phyloP scores from a whole-genome alignment of 2,797 vertebrate genomes.

The Rallus crepitans region DNA sequence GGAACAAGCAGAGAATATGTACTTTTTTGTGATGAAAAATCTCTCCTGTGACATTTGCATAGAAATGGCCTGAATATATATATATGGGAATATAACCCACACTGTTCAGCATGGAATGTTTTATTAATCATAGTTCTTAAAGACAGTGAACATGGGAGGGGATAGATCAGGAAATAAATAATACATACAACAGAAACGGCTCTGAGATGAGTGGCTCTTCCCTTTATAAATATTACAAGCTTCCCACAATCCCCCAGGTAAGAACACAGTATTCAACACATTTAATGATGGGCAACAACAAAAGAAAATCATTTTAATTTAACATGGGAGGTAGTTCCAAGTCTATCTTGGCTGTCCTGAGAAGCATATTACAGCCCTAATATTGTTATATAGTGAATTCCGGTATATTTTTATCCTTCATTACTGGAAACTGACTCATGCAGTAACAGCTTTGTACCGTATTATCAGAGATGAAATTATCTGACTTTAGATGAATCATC shows the following conservation, averaged over 20 bases:
- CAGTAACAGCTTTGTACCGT: background rate
- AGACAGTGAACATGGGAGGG: conserved; percentile 75
- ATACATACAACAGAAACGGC: conserved; percentile 80
- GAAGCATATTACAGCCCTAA: background rate
- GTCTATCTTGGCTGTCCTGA: background rate
- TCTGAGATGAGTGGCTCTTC: conserved; percentile 78
- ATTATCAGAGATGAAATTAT: conserved; percentile 21
- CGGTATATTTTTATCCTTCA: conserved; percentile 21
- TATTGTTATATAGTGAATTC: conserved; percentile 9
- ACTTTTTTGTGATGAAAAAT: conserved; percentile 45
- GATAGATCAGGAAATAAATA: conserved; percentile 81
- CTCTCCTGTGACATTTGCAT: conserved; percentile 58
- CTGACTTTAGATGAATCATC: conserved; percentile 32
- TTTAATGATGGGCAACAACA: conserved; percentile 74
- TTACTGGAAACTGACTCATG: conserved; percentile 42
- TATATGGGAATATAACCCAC: conserved; percentile 69
- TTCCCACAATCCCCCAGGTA: conserved; percentile 76
- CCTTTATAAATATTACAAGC: conserved; percentile 83
- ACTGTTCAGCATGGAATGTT: conserved; percentile 77
- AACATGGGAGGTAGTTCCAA: conserved; percentile 24
- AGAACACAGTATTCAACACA: conserved; percentile 73
- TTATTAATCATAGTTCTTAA: conserved; percentile 82
- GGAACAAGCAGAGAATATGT: conserved; percentile 36
- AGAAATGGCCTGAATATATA: conserved; percentile 68
- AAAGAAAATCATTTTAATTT: conserved; percentile 74